These are phyloP conservation scores for Pelusios castaneus DNA, from an alignment of 2,113 vertebrate species.

Conservation along the genomic window DNA sequence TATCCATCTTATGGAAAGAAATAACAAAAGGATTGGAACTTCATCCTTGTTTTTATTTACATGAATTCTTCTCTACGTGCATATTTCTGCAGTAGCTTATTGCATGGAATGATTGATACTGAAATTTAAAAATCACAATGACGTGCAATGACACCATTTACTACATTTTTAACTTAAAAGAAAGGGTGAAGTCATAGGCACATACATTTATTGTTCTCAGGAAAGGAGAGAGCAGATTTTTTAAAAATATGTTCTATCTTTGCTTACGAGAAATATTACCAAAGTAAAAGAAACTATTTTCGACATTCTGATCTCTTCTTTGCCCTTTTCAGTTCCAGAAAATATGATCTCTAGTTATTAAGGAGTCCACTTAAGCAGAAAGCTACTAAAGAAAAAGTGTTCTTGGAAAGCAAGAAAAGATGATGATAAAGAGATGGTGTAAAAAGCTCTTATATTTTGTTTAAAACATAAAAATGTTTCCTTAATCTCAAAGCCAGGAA, in stretches of 20 bases:
- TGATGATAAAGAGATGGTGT: neutral
- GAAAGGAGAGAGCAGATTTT: neutral
- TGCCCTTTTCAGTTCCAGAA: neutral
- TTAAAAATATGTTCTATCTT: neutral
- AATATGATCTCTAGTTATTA: neutral
- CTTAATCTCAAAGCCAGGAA: neutral
- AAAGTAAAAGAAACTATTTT: neutral
- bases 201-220: neutral
- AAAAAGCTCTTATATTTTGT: neutral
- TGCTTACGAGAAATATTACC: neutral
- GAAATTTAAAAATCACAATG: neutral
- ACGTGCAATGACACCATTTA: neutral
- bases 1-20: neutral
- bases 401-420: neutral
- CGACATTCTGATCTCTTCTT: neutral
- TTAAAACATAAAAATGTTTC: neutral
- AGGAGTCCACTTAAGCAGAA: neutral
- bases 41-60: neutral
- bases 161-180: neutral
- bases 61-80: neutral
- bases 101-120: neutral
- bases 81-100: neutral
- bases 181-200: neutral
- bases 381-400: neutral
- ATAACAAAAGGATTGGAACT: neutral